Evolutionary conservation across 2,888 invertebrate species (phyloP).

Genomic region (Rhodophaea formosa): DNA sequence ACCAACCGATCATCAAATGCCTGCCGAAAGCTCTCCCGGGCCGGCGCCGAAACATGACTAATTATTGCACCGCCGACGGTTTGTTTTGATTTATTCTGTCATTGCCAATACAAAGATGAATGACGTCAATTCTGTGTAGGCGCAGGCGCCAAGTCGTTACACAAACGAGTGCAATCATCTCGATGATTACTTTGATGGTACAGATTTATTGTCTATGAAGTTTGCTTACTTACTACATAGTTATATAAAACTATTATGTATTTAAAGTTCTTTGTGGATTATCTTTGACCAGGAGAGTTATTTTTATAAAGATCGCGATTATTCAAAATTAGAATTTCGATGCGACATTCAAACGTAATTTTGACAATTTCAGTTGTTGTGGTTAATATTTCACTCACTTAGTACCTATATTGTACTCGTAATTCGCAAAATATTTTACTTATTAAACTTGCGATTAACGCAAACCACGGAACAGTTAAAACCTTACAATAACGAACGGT

Average conservation of each 20-base stretch:
- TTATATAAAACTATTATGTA: too few relatives aligned
- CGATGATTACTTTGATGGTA: not conserved
- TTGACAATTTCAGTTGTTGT: too few relatives aligned
- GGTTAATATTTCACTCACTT: too few relatives aligned
- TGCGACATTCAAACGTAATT: too few relatives aligned
- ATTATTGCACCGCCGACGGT: conserved; percentile 31
- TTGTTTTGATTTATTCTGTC: conserved; percentile 30
- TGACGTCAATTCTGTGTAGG: conserved; percentile 15
- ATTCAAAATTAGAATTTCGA: too few relatives aligned
- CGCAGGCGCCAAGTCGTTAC: conserved; percentile 15
- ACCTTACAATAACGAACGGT: conserved; percentile 3
- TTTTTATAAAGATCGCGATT: not conserved
- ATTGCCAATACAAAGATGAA: conserved; percentile 21
- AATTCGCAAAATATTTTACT: too few relatives aligned
- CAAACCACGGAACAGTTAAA: conserved; percentile 4
- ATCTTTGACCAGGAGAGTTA: too few relatives aligned
- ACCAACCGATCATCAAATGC: conserved; percentile 3
- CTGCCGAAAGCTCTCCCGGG: not conserved
- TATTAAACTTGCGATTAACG: not conserved
- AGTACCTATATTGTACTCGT: too few relatives aligned
- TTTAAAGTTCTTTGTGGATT: too few relatives aligned
- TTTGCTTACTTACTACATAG: not conserved
- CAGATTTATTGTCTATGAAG: not conserved
- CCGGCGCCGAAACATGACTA: conserved; percentile 26
- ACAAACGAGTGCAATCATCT: conserved; percentile 2